Base-by-base conservation (phyloP, 1,140 invertebrate genomes). In the Catajapyx aquilonaris region DNA sequence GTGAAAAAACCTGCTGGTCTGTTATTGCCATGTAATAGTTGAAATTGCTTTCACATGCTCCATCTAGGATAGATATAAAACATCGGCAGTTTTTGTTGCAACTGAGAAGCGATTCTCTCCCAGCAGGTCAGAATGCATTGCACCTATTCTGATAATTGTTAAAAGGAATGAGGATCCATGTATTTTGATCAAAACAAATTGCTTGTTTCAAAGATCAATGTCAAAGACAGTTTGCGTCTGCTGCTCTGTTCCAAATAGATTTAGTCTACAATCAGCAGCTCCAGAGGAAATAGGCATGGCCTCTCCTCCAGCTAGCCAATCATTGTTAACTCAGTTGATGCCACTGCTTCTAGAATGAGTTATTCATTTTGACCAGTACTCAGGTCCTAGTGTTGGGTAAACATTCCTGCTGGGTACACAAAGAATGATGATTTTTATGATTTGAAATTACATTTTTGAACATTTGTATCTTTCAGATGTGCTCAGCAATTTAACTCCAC, bases 401-500 rank as follows among this genome's bases (percentile, higher is more conserved):
- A 28, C 25, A 28, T 28, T 10, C 9, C 9, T n/a, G n/a, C 25
- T 28, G 9, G 40, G 37, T 41, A 32, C 20, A 9, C 2, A n/a
- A 20, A 13, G 23, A 35, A 16, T n/a, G 18, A 40, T n/a, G 7
- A 17, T 38, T 40, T 0, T 30, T 10, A 10, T 17, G n/a, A 11
- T 32, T 38, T 10, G 25, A 4, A 4, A 15, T 11, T 7, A 37
- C 15, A n/a, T 28, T 18, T 42, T 18, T 35, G 25, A 33, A 18
- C 43, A 37, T 35, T 20, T 37, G n/a, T n/a, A n/a, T n/a, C n/a
- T n/a, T 43, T 21, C 42, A 55, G 59, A 66, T 22, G 32, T 44
- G 9, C 55, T 56, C 18, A 62, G 65, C 37, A 62, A 60, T 28
- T 57, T 68, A 2, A 70, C 65, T 49, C 66, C 69, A 37, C 61